Evolutionary conservation across 1,140 invertebrate genomes (phyloP).

Genomic region (Ruditapes philippinarum): DNA sequence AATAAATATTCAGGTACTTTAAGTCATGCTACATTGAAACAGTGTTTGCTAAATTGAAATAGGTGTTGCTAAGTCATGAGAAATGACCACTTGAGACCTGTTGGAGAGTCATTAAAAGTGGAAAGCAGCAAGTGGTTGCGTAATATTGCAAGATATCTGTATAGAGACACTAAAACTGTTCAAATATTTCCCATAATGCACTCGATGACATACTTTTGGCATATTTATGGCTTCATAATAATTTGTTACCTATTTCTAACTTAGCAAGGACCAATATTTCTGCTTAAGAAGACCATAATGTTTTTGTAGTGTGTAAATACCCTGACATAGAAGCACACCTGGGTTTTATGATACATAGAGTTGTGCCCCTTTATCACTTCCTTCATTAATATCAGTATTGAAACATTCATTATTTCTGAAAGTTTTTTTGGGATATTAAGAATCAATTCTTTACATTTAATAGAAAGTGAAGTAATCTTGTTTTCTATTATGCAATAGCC

Average conservation of each 20-base stretch:
- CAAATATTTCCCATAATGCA: neutral
- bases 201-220: neutral
- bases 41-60: neutral
- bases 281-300: too few species aligned
- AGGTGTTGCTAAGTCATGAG: neutral
- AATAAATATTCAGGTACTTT: too few species aligned
- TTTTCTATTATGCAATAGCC: too few species aligned
- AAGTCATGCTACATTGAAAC: too few species aligned
- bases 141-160: slow-evolving; percentile 18
- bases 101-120: neutral
- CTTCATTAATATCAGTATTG: too few species aligned
- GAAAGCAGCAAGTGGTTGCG: neutral
- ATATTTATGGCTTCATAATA: too few species aligned
- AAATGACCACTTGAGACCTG: slow-evolving; percentile 1
- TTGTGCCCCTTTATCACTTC: neutral
- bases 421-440: too few species aligned
- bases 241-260: neutral
- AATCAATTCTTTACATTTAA: too few species aligned
- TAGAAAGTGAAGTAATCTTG: too few species aligned
- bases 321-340: neutral
- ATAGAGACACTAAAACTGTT: neutral
- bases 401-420: too few species aligned
- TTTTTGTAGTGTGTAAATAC: too few species aligned
- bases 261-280: neutral
- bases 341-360: neutral